Evolutionary conservation across 2,113 vertebrate species (phyloP).

Genomic region (Cercopithecus mona): DNA sequence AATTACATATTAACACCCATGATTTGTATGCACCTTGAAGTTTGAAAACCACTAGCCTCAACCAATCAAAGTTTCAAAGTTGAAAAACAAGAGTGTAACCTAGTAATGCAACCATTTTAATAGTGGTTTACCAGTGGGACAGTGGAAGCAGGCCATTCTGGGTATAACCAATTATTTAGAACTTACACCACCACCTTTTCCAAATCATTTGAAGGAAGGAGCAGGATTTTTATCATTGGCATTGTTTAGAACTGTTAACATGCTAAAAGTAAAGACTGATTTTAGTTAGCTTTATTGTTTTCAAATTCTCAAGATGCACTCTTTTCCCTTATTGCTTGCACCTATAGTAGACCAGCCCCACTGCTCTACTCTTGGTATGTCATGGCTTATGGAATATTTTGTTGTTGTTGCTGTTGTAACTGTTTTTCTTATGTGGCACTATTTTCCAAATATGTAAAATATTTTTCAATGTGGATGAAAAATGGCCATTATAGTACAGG

Average conservation of each 20-base stretch:
- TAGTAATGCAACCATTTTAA: background rate
- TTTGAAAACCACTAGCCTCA: background rate
- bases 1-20: background rate
- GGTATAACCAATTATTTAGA: background rate
- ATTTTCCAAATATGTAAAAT: background rate
- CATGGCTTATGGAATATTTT: background rate
- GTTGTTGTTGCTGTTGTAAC: background rate
- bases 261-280: background rate
- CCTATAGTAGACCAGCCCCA: background rate
- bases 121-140: background rate
- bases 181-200: background rate
- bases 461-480: background rate
- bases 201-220: background rate
- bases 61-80: background rate
- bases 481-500: background rate
- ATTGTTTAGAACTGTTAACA: background rate
- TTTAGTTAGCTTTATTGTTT: background rate
- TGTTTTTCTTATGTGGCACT: background rate
- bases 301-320: background rate
- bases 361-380: background rate
- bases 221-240: background rate
- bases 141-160: rapidly evolving
- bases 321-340: background rate
- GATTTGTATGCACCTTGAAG: background rate
- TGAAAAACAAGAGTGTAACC: background rate